Conservation (phyloP, 2,113 vertebrate species). For the Zosterops pallidus region DNA sequence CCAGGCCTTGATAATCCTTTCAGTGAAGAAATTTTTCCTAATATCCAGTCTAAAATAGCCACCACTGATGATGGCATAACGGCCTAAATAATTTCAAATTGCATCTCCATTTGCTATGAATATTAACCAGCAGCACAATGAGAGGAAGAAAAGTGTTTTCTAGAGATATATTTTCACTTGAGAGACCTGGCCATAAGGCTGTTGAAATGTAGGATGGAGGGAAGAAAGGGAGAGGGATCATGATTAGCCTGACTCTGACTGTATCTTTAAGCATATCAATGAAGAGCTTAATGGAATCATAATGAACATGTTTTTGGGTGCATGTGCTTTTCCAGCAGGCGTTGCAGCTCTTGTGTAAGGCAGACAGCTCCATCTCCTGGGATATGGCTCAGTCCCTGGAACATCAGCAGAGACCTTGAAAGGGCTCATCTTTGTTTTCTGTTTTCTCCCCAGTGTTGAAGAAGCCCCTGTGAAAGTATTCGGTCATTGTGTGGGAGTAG, state of each 20-base stretch:
- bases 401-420: slow-evolving; percentile 5
- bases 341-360: background rate
- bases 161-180: background rate
- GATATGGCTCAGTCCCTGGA: background rate
- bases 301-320: background rate
- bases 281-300: background rate
- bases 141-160: background rate
- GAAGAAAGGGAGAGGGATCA: background rate
- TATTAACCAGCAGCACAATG: background rate
- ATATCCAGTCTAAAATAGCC: background rate
- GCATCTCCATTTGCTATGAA: background rate
- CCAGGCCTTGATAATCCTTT: background rate
- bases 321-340: background rate
- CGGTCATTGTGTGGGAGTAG: background rate
- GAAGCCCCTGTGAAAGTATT: background rate
- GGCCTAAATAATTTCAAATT: background rate
- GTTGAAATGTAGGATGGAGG: background rate
- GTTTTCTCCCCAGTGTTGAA: background rate
- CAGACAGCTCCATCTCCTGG: background rate
- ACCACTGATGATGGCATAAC: background rate
- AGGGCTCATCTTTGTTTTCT: background rate
- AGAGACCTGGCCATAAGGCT: background rate
- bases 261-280: background rate
- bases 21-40: background rate
- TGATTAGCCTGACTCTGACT: background rate